phyloP scores from a whole-genome alignment of 1,140 invertebrate species.

The Monomorium pharaonis region DNA sequence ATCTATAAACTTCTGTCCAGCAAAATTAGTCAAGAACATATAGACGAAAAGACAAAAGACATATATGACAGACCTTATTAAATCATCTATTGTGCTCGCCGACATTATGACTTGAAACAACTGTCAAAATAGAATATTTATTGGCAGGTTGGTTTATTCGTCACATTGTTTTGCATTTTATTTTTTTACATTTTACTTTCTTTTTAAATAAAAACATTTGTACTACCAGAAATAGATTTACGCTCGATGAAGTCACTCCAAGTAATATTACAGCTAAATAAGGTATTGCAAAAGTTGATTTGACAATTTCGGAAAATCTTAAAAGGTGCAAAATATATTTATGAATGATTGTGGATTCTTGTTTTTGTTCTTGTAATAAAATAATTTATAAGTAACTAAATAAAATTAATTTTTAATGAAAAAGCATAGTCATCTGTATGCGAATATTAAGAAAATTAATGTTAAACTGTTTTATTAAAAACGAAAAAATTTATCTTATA shows the following conservation, averaged over 20 bases:
- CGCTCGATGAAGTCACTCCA: constrained; percentile 26
- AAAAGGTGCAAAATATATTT: not conserved
- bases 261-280: constrained; percentile 38
- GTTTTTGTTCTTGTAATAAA: not conserved
- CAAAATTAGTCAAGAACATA: constrained; percentile 29
- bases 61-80: not conserved
- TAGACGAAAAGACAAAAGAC: constrained; percentile 8
- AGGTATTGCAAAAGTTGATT: constrained; percentile 17
- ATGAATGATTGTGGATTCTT: not conserved
- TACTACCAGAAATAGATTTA: constrained; percentile 32
- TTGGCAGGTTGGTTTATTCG: not conserved
- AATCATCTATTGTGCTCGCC: not conserved
- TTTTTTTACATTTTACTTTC: not conserved
- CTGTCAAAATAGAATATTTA: not conserved
- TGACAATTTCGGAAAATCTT: constrained; percentile 29
- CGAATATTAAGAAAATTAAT: not conserved
- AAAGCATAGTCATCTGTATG: not conserved
- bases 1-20: constrained; percentile 34
- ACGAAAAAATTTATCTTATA: not conserved
- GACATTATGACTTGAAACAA: constrained; percentile 21
- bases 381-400: not conserved
- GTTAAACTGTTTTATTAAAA: not conserved
- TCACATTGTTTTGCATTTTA: not conserved
- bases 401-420: not conserved
- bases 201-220: not conserved